A percentile compares a stretch with the other conserved stretches of the same genome.
Evolutionary conservation across 2,888 invertebrate genomes (phyloP).

Genomic region (Phengaris arion): DNA sequence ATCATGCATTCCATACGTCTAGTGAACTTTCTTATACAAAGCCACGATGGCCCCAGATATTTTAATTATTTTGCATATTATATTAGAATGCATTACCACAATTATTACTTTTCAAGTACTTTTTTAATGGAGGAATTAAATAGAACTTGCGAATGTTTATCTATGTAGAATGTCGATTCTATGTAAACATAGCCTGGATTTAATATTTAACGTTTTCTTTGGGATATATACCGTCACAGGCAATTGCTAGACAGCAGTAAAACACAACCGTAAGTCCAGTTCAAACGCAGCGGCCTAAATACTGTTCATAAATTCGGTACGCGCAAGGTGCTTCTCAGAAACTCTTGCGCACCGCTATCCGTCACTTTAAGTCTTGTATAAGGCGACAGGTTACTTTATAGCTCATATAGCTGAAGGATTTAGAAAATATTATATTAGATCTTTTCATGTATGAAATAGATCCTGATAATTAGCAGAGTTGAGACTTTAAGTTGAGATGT

Average conservation of each 20-base stretch:
- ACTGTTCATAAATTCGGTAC: constrained; percentile 18
- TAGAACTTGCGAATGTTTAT: not conserved
- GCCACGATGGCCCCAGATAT: too few species aligned
- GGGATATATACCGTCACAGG: not conserved
- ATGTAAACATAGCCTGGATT: not conserved
- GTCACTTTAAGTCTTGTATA: constrained; percentile 46
- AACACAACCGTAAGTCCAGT: constrained; percentile 2
- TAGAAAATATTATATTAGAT: constrained; percentile 19
- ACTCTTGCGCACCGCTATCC: constrained; percentile 31
- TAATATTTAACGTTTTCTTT: constrained; percentile 4
- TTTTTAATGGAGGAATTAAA: not conserved
- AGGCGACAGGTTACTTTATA: constrained; percentile 43
- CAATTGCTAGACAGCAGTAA: not conserved
- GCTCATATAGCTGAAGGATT: constrained; percentile 40
- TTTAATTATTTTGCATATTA: too few species aligned
- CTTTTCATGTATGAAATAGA: constrained; percentile 21
- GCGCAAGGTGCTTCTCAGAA: constrained; percentile 25
- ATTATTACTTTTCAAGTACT: too few species aligned
- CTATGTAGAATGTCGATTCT: not conserved
- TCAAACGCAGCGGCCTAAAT: constrained; percentile 1
- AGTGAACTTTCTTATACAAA: too few species aligned
- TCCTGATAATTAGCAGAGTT: constrained; percentile 3
- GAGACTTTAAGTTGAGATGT: not conserved
- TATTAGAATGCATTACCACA: too few species aligned
- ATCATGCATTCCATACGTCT: too few species aligned